Base-by-base conservation (phyloP, 1,140 invertebrate genomes). In the Dysdera silvatica region DNA sequence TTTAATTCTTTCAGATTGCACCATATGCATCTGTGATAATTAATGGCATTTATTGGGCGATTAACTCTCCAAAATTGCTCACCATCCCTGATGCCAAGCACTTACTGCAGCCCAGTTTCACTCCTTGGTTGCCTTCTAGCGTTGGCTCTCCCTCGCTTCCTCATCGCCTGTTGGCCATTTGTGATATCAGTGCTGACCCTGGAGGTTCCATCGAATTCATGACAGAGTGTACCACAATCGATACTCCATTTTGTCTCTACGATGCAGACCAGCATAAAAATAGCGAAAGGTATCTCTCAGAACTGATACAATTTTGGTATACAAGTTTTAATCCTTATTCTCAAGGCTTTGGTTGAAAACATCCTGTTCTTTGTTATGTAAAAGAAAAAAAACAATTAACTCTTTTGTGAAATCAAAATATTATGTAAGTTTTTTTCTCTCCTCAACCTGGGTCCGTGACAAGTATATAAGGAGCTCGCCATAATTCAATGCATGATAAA, bases 121-220 rank as follows among this genome's bases (percentile, higher is more conserved):
- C 88, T 0, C 94, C 94, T 0, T 98, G 94, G 94, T 73, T 98
- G 26, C 91, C 92, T 0, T 88, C 85, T 3, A 82, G 73, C 56
- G 54, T 58, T 29, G 80, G 94, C 0, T 89, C 91, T 26, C 90
- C 94, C 1, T 83, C 88, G 23, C 76, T 98, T 48, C 94, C 95
- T 0, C 93, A 97, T 75, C 79, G 83, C 73, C 75, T 85, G 26
- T 67, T 85, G 20, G 82, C 82, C 6, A 95, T 99, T 71, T 99
- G 95, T 75, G 96, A 99, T 74, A 98, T 99, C 70, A 95, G 91
- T 3, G 96, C 96, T 2, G 97, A 99, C 80, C 96, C 96, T 0
- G 95, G 95, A 16, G 95, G 95, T 47, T 98, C 94, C 23, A 98
- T 99, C 60, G 96, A 99, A 78, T 99, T 99, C 72, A 98, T 99